Conservation (phyloP, 2,888 invertebrate species). For the Aplocera efformata region DNA sequence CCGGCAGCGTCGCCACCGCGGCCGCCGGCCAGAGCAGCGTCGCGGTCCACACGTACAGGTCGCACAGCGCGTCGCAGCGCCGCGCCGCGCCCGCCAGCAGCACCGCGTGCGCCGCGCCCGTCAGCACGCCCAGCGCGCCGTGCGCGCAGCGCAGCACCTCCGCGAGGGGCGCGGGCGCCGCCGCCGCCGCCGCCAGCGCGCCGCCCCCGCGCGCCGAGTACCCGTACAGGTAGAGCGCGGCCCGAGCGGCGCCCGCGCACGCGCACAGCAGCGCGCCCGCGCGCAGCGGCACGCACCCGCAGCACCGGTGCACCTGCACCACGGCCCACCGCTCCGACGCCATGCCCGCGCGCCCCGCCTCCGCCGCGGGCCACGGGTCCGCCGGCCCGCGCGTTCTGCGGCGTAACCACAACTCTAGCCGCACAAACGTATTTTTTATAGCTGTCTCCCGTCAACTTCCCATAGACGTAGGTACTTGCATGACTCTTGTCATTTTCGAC, state of each 20-base stretch:
- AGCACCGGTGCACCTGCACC: constrained; percentile 34
- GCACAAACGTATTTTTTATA: too few relatives aligned
- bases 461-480: too few relatives aligned
- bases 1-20: constrained; percentile 6
- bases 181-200: constrained; percentile 21
- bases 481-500: too few relatives aligned
- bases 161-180: constrained; percentile 6
- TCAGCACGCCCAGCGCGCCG: constrained; percentile 39
- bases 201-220: constrained; percentile 27
- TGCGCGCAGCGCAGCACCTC: constrained; percentile 31
- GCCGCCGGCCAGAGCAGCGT: constrained; percentile 15
- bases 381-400: too few relatives aligned
- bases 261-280: constrained; percentile 19
- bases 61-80: constrained; percentile 38
- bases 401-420: too few relatives aligned
- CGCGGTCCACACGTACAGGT: constrained; percentile 44
- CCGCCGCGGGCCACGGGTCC: neutral
- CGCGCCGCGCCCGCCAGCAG: constrained; percentile 32
- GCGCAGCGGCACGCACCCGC: constrained; percentile 35
- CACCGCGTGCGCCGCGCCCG: constrained; percentile 35
- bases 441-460: too few relatives aligned
- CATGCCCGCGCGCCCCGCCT: constrained; percentile 45
- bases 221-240: constrained; percentile 29
- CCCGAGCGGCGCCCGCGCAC: constrained; percentile 33
- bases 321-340: constrained; percentile 42